A percentile compares a stretch with the other conserved stretches of the same genome.
Evolutionary conservation across 1,140 invertebrate species (phyloP).

Genomic region (Atta colombica): DNA sequence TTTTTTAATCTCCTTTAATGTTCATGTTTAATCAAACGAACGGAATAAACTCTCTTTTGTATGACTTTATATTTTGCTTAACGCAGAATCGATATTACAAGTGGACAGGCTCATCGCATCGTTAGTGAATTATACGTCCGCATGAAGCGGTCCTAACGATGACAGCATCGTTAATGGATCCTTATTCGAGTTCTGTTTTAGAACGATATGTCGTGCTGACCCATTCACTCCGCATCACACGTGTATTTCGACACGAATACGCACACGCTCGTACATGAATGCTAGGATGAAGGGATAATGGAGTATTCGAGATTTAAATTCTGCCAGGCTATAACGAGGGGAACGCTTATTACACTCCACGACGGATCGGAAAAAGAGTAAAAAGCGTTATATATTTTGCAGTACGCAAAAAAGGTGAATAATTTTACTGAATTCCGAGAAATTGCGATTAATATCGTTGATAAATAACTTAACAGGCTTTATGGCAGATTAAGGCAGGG

Average conservation of each 20-base stretch:
- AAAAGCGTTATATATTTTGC: slow-evolving; percentile 28
- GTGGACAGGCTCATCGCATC: slow-evolving; percentile 58
- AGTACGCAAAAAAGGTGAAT: slow-evolving; percentile 12
- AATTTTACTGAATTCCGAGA: slow-evolving; percentile 25
- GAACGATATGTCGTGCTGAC: slow-evolving; percentile 59
- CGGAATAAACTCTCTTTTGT: neutral
- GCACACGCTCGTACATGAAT: neutral
- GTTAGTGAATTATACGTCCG: slow-evolving; percentile 57
- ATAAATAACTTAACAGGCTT: slow-evolving; percentile 28
- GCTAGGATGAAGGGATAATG: slow-evolving; percentile 47
- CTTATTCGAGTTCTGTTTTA: slow-evolving; percentile 58
- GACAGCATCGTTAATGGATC: slow-evolving; percentile 61
- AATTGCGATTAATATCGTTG: slow-evolving; percentile 35
- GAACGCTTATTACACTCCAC: slow-evolving; percentile 41
- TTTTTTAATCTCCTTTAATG: neutral
- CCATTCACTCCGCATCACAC: slow-evolving; percentile 37
- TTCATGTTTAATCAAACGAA: neutral
- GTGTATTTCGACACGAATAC: neutral
- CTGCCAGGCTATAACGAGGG: slow-evolving; percentile 52
- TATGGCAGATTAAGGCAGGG: neutral
- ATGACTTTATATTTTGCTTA: slow-evolving; percentile 31
- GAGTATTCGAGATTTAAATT: slow-evolving; percentile 65
- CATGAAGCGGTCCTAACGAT: slow-evolving; percentile 57
- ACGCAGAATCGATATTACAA: slow-evolving; percentile 43
- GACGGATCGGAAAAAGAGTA: slow-evolving; percentile 8